A percentile compares a stretch with the other conserved stretches of the same genome.
Evolutionary conservation across 1,140 invertebrate genomes (phyloP).

Genomic region (Pentalonia nigronervosa): DNA sequence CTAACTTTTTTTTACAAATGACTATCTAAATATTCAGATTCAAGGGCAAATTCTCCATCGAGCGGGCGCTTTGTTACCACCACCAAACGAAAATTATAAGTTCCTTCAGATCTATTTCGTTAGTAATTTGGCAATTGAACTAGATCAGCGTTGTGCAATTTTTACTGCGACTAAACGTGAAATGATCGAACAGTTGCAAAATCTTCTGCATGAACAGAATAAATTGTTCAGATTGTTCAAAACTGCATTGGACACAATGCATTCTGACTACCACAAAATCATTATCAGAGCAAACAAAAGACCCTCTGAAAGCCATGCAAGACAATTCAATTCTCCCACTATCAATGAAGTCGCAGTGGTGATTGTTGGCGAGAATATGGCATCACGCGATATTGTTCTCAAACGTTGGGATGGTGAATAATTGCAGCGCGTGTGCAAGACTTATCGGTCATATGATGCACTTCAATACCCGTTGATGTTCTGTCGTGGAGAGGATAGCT

Average conservation of each 20-base stretch:
- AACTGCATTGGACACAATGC: constrained; percentile 64
- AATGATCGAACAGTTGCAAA: neutral
- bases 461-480: no score
- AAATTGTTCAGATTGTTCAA: constrained; percentile 49
- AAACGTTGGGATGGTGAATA: constrained; percentile 61
- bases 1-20: no score
- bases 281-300: constrained; percentile 64
- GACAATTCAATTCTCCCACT: constrained; percentile 65
- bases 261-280: constrained; percentile 64
- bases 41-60: neutral
- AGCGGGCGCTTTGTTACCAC: neutral
- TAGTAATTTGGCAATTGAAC: neutral
- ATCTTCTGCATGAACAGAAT: neutral
- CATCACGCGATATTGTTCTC: no score
- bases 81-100: neutral
- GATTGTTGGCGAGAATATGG: constrained; percentile 58
- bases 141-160: neutral
- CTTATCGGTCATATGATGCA: no score
- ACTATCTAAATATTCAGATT: no score
- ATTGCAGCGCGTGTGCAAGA: constrained; percentile 59
- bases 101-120: constrained; percentile 12
- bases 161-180: neutral
- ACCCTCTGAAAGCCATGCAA: constrained; percentile 64
- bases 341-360: constrained; percentile 65
- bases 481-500: neutral